A percentile compares a stretch with the other conserved stretches of the same genome.
Evolutionary conservation across 2,888 invertebrate species (phyloP).

Genomic region (Volucella inflata): DNA sequence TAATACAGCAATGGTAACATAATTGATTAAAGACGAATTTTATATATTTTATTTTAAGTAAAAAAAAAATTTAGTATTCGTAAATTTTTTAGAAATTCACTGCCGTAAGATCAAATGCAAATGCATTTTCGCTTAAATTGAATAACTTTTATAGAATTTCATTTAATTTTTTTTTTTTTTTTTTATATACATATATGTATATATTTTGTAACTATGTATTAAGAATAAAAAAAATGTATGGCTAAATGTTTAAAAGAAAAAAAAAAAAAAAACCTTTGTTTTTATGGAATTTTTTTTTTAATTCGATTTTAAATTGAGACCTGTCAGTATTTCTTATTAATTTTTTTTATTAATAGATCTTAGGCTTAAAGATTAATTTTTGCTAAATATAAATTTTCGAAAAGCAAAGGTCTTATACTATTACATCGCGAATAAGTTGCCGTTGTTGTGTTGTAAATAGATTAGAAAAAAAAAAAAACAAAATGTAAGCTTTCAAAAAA

Average conservation of each 20-base stretch:
- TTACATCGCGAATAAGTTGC: conserved; percentile 4
- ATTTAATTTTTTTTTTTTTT: too few relatives aligned
- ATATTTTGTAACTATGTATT: too few relatives aligned
- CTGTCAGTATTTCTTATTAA: not conserved
- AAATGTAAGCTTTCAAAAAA: not conserved
- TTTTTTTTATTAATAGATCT: not conserved
- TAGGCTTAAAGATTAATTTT: too few relatives aligned
- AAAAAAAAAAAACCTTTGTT: not conserved
- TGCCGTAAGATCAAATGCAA: too few relatives aligned
- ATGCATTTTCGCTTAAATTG: too few relatives aligned
- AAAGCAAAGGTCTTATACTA: not conserved
- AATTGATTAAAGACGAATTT: not conserved
- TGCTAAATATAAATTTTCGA: not conserved
- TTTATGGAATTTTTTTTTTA: not conserved
- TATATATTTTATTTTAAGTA: not conserved
- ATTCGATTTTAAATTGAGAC: not conserved
- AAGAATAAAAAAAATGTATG: too few relatives aligned
- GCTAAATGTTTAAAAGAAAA: too few relatives aligned
- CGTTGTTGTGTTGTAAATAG: conserved; percentile 40
- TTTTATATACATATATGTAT: too few relatives aligned
- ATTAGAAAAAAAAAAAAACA: not conserved
- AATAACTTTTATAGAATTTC: too few relatives aligned
- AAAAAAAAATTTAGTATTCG: conserved; percentile 2
- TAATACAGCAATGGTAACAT: conserved; percentile 17
- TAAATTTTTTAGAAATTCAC: too few relatives aligned